Evolutionary conservation across 2,888 invertebrate species (phyloP).

Genomic region (Morpho deidamia): DNA sequence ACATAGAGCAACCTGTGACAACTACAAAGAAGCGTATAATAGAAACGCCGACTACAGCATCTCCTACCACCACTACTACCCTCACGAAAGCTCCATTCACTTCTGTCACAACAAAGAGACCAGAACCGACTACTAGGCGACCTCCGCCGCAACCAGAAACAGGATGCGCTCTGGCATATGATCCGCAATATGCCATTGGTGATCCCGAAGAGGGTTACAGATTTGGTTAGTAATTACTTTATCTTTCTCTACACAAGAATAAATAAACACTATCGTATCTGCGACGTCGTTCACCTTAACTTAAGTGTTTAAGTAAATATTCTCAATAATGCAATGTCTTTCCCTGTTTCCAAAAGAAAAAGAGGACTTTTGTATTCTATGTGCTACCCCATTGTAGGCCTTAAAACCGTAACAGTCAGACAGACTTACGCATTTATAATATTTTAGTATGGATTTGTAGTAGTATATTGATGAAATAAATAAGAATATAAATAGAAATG

Average conservation of each 20-base stretch:
- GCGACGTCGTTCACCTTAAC: too few species aligned
- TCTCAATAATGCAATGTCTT: too few species aligned
- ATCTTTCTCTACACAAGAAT: neutral
- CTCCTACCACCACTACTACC: slow-evolving; percentile 21
- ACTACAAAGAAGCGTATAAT: neutral
- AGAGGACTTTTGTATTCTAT: too few species aligned
- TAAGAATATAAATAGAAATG: too few species aligned
- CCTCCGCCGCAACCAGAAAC: slow-evolving; percentile 59
- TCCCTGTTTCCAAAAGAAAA: too few species aligned
- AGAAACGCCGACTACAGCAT: slow-evolving; percentile 23
- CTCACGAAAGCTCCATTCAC: slow-evolving; percentile 21
- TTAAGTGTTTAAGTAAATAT: too few species aligned
- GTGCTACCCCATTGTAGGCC: too few species aligned
- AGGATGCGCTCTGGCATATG: slow-evolving; percentile 71
- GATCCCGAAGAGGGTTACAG: slow-evolving; percentile 76
- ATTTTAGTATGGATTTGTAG: too few species aligned
- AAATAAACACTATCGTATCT: too few species aligned
- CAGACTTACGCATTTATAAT: too few species aligned
- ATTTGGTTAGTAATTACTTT: slow-evolving; percentile 72
- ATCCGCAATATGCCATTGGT: slow-evolving; percentile 67
- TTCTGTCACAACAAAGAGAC: slow-evolving; percentile 14
- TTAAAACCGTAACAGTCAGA: too few species aligned
- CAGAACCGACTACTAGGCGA: slow-evolving; percentile 37
- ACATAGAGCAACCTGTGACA: neutral
- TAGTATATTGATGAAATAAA: too few species aligned